phyloP scores from a whole-genome alignment of 2,888 invertebrate species.

The Sacculina carcini region DNA sequence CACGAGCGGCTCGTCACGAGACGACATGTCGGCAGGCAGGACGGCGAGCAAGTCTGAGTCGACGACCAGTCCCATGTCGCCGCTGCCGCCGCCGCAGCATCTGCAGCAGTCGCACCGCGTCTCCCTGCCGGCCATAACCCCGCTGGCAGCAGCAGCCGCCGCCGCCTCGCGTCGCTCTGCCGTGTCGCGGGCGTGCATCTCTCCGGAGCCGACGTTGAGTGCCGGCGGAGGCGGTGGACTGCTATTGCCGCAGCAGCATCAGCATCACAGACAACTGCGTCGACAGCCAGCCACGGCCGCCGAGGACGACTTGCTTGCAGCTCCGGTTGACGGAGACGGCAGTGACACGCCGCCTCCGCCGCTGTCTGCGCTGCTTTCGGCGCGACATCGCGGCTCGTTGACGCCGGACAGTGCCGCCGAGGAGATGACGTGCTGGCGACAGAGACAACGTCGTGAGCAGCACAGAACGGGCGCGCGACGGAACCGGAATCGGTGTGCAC shows the following conservation, averaged over 20 bases:
- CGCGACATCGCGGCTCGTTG: constrained; percentile 44
- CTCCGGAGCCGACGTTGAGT: constrained; percentile 11
- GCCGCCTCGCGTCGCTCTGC: constrained; percentile 10
- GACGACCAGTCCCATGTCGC: no score
- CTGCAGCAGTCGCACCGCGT: no score
- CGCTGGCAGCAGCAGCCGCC: constrained; percentile 12
- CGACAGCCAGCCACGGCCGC: constrained; percentile 25
- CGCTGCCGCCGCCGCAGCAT: no score
- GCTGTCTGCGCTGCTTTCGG: constrained; percentile 5
- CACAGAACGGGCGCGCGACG: constrained; percentile 14
- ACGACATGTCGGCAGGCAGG: no score
- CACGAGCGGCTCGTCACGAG: no score
- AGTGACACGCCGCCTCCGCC: constrained; percentile 14
- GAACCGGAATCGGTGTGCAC: constrained; percentile 15
- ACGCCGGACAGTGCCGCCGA: constrained; percentile 54
- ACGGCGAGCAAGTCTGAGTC: no score
- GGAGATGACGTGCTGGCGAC: constrained; percentile 22
- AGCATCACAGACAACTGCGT: constrained; percentile 56
- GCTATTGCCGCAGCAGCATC: constrained; percentile 11
- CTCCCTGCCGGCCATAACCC: constrained; percentile 6
- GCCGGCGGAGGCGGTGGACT: constrained; percentile 11
- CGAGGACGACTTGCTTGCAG: constrained; percentile 42
- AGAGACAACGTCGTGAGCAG: constrained; percentile 33
- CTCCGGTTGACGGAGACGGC: constrained; percentile 55
- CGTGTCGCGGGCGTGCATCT: constrained; percentile 11